Evolutionary conservation across 1,140 invertebrate species (phyloP).

Genomic region (Drosophila ogumai): DNA sequence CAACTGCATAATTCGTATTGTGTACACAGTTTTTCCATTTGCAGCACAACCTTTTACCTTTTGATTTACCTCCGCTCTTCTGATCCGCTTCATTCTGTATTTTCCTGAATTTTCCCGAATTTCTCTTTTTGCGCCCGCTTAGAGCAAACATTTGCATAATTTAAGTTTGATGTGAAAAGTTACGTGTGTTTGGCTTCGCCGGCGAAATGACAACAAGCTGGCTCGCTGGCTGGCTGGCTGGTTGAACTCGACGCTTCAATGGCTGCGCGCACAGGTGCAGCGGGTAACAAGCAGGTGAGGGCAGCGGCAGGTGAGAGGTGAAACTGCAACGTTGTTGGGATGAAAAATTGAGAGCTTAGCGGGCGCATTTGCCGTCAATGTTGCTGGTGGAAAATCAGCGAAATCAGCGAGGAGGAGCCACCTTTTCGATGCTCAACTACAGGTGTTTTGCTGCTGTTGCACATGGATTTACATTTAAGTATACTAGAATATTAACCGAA

Average conservation of each 20-base stretch:
- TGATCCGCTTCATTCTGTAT: slow-evolving; percentile 5
- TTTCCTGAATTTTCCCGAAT: slow-evolving; percentile 6
- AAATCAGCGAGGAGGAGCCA: slow-evolving; percentile 22
- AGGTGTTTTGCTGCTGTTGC: slow-evolving; percentile 54
- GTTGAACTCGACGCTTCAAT: slow-evolving; percentile 39
- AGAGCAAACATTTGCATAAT: slow-evolving; percentile 50
- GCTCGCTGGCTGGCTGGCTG: slow-evolving; percentile 6
- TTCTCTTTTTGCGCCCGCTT: slow-evolving; percentile 17
- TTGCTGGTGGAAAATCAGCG: slow-evolving; percentile 38
- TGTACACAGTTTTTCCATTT: slow-evolving; percentile 30
- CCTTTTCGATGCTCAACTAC: slow-evolving; percentile 36
- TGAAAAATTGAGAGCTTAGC: slow-evolving; percentile 39
- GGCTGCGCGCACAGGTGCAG: slow-evolving; percentile 29
- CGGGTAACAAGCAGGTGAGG: slow-evolving; percentile 1
- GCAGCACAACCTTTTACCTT: slow-evolving; percentile 17
- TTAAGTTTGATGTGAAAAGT: slow-evolving; percentile 52
- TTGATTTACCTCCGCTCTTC: slow-evolving; percentile 14
- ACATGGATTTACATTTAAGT: slow-evolving; percentile 17
- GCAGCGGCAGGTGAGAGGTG: slow-evolving; percentile 3
- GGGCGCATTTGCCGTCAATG: slow-evolving; percentile 30
- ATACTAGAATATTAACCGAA: not conserved
- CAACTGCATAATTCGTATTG: slow-evolving; percentile 15
- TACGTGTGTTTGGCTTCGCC: slow-evolving; percentile 24
- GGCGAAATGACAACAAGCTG: slow-evolving; percentile 43
- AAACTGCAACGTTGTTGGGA: slow-evolving; percentile 61